Evolutionary conservation across 2,888 invertebrate genomes (phyloP), one percentile per base, ranked within the genome.

Genomic region (Eilema depressum): DNA sequence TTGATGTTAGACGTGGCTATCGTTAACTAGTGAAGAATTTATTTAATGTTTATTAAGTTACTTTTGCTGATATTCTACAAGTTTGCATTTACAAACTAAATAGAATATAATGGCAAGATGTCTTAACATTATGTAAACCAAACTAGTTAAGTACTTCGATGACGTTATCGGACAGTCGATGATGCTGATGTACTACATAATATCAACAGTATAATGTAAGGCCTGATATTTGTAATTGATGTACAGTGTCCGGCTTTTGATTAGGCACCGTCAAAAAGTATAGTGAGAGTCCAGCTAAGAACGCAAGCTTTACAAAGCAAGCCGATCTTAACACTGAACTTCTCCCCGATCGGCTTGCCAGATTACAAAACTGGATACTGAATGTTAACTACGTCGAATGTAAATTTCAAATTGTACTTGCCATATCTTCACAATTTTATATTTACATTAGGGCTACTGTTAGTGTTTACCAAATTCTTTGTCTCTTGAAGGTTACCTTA

Each of bases 401-500:
- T 23, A 70, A 71, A 26, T 76, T 71, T 75, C 68, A 74, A 77
- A 75, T 81, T 69, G 41, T 2, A 68, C 11, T 71, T 56, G 59
- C 70, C 62, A 63, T 57, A 30, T 82, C 28, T n/a, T 66, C 11
- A 23, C 65, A 64, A 68, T 41, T 66, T 70, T 23, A 68, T 17
- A 28, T 68, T 61, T 65, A 37, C 30, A 57, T 69, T 75, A 75
- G 78, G 69, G 69, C 71, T 77, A 80, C 66, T 61, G 74, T 80
- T 66, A 75, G 76, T 70, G 76, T 80, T 75, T 74, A 76, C 78
- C 76, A 79, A 83, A 79, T 82, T 81, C 77, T 80, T 87, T 86
- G 89, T 90, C 85, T 88, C 85, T 84, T 84, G 69, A 81, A 86
- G 87, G 93, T 94, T 93, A 94, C 93, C 94, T 82, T 88, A 86